phyloP scores from a whole-genome alignment of 1,140 invertebrate species.

The Drosophila willistoni region DNA sequence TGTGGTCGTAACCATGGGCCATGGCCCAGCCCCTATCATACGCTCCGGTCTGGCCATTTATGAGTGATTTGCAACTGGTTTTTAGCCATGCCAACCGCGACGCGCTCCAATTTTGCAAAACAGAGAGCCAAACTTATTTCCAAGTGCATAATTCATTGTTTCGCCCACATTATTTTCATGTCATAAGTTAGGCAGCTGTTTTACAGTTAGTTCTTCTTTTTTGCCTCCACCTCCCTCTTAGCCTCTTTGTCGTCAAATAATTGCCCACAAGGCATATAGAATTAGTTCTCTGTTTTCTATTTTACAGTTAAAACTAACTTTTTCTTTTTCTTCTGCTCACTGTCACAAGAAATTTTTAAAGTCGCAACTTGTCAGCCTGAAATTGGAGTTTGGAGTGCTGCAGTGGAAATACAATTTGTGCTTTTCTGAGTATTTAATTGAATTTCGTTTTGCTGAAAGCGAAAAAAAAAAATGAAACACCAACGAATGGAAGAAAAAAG shows the following conservation, averaged over 20 bases:
- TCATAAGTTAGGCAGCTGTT: slow-evolving; percentile 71
- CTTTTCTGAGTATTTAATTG: slow-evolving; percentile 58
- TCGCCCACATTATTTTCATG: slow-evolving; percentile 79
- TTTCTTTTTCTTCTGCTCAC: slow-evolving; percentile 28
- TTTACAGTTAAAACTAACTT: slow-evolving; percentile 48
- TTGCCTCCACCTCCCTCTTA: neutral
- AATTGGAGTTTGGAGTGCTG: slow-evolving; percentile 27
- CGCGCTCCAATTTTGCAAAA: slow-evolving; percentile 62
- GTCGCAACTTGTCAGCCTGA: slow-evolving; percentile 34
- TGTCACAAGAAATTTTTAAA: slow-evolving; percentile 64
- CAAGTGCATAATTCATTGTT: slow-evolving; percentile 81
- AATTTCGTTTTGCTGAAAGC: slow-evolving; percentile 49
- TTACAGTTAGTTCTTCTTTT: slow-evolving; percentile 2
- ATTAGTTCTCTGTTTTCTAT: slow-evolving; percentile 64
- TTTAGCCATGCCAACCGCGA: slow-evolving; percentile 51
- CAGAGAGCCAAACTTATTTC: slow-evolving; percentile 72
- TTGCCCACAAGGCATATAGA: slow-evolving; percentile 76
- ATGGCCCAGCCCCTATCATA: slow-evolving; percentile 10
- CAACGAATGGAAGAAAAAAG: neutral
- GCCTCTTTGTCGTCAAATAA: slow-evolving; percentile 29
- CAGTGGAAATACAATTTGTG: slow-evolving; percentile 60
- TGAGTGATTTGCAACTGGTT: slow-evolving; percentile 76
- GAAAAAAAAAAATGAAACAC: neutral
- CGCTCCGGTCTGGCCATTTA: slow-evolving; percentile 63
- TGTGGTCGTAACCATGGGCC: slow-evolving; percentile 14